phyloP scores from a whole-genome alignment of 2,113 vertebrate genomes.

The Drymodes brunneopygia region DNA sequence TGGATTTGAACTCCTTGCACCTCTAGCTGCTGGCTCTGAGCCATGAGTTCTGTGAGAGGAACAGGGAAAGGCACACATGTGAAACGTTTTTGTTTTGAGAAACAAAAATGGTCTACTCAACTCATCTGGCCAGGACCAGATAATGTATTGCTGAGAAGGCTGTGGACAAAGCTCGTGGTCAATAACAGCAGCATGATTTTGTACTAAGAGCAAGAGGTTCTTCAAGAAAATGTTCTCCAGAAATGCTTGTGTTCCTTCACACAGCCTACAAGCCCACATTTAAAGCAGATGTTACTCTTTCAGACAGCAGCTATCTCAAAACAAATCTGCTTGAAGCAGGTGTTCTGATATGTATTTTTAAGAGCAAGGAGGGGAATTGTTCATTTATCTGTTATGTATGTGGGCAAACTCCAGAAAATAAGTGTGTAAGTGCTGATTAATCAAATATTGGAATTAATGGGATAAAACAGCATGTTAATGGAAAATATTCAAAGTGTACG shows the following conservation, averaged over 20 bases:
- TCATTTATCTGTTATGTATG: neutral
- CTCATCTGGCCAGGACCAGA: neutral
- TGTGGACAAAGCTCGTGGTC: neutral
- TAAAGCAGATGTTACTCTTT: neutral
- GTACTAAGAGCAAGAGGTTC: neutral
- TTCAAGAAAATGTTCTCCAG: neutral
- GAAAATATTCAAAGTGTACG: neutral
- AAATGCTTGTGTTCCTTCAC: neutral
- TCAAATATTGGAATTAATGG: neutral
- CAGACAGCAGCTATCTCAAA: neutral
- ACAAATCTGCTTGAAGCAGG: neutral
- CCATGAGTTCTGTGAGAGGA: neutral
- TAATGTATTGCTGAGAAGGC: neutral
- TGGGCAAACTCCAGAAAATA: neutral
- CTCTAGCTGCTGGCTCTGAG: neutral
- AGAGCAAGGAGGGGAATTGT: neutral
- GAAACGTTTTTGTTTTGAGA: neutral
- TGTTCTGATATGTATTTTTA: neutral
- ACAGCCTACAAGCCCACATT: neutral
- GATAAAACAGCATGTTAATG: neutral
- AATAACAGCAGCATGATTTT: neutral
- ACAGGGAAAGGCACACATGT: neutral
- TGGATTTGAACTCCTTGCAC: neutral
- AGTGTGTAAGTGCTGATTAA: neutral
- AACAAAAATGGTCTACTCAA: neutral